These are phyloP conservation scores for Meganola albula DNA, from an alignment of 2,888 invertebrate species.

Conservation along the genomic window DNA sequence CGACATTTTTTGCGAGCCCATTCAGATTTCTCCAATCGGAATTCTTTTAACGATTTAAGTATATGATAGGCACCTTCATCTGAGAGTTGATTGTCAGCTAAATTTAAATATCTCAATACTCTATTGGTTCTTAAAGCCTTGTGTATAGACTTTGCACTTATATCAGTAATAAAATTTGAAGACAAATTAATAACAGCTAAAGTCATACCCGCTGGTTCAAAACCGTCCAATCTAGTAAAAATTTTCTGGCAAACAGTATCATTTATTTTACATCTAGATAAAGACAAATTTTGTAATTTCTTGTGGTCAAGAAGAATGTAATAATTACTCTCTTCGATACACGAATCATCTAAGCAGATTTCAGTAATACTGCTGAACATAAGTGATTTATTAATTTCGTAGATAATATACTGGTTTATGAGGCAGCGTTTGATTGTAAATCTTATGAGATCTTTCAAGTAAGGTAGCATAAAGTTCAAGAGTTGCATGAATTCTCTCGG, in stretches of 20 bases:
- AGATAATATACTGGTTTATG: not conserved
- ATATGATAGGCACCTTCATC: slow-evolving; percentile 43
- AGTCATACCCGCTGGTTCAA: slow-evolving; percentile 31
- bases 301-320: slow-evolving; percentile 31
- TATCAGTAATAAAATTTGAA: slow-evolving; percentile 51
- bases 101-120: slow-evolving; percentile 51
- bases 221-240: slow-evolving; percentile 29
- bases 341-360: slow-evolving; percentile 43
- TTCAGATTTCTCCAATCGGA: too few species aligned
- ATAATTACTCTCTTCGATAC: slow-evolving; percentile 37
- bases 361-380: slow-evolving; percentile 45
- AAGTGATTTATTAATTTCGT: slow-evolving; percentile 39
- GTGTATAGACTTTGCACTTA: slow-evolving; percentile 41
- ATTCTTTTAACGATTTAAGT: slow-evolving; percentile 39
- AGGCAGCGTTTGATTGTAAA: not conserved
- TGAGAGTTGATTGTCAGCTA: slow-evolving; percentile 46
- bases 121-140: slow-evolving; percentile 49
- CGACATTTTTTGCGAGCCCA: too few species aligned
- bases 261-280: slow-evolving; percentile 42
- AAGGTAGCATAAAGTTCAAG: not conserved
- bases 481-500: not conserved
- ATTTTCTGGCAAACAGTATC: slow-evolving; percentile 39
- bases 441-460: not conserved
- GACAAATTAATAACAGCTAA: slow-evolving; percentile 47
- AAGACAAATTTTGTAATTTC: slow-evolving; percentile 35